phyloP scores from a whole-genome alignment of 2,113 vertebrate species.

The Phylloscopus trochilus region DNA sequence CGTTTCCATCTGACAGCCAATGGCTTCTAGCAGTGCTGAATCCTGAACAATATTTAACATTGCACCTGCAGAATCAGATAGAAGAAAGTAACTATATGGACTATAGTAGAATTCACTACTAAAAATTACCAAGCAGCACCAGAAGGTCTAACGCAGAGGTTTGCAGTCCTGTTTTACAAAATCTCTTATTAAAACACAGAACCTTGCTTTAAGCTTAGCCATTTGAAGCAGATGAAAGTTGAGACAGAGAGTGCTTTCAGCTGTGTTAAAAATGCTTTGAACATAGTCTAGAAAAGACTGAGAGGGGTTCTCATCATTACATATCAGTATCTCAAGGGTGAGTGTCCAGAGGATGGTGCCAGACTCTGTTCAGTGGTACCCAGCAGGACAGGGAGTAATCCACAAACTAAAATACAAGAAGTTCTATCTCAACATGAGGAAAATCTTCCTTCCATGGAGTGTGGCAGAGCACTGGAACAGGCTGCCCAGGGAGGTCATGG shows the following conservation, averaged over 20 bases:
- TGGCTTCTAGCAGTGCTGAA: slow-evolving; percentile 91
- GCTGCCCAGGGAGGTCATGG: neutral
- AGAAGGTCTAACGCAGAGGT: neutral
- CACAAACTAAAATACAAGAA: neutral
- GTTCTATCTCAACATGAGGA: neutral
- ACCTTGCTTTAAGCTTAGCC: neutral
- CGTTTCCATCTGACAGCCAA: slow-evolving; percentile 90
- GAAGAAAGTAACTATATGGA: neutral
- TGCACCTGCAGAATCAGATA: slow-evolving; percentile 78
- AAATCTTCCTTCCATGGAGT: neutral
- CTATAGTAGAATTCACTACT: neutral
- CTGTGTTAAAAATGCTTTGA: neutral
- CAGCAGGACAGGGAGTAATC: neutral
- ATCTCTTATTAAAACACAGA: neutral
- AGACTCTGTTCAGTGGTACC: neutral
- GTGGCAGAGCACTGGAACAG: neutral
- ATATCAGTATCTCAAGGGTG: neutral
- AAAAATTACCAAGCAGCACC: neutral
- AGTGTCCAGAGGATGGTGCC: neutral
- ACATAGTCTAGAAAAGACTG: neutral
- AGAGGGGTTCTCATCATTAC: neutral
- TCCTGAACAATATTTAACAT: slow-evolving; percentile 98
- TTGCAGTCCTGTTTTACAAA: neutral
- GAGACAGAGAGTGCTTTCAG: neutral
- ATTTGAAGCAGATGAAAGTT: neutral